Evolutionary conservation across 2,888 invertebrate genomes (phyloP).

Genomic region (Gnatocerus cornutus): DNA sequence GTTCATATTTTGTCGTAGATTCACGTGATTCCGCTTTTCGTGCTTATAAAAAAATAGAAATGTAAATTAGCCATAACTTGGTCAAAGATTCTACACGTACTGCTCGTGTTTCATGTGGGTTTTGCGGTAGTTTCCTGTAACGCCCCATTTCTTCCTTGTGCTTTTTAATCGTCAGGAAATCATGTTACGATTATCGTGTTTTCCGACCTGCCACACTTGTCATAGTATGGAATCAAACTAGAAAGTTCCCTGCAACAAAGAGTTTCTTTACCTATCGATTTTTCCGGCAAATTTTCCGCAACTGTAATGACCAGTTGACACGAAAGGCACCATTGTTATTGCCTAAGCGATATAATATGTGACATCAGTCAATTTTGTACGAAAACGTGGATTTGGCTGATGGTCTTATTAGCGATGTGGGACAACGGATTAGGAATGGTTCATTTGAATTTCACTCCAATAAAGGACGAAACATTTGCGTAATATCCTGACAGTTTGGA

Average conservation of each 20-base stretch:
- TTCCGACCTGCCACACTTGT: not conserved
- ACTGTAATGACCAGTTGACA: not conserved
- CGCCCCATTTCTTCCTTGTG: too few species aligned
- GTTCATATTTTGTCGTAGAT: too few species aligned
- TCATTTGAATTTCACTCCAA: conserved; percentile 35
- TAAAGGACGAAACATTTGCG: conserved; percentile 24
- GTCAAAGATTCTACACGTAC: too few species aligned
- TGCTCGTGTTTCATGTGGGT: too few species aligned
- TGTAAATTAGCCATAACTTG: too few species aligned
- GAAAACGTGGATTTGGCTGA: not conserved
- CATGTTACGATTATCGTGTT: too few species aligned
- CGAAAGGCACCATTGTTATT: not conserved
- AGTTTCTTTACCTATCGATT: conserved; percentile 19
- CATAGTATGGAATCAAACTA: not conserved
- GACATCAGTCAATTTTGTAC: too few species aligned
- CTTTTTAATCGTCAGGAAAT: too few species aligned
- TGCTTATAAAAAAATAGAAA: too few species aligned
- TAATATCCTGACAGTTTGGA: conserved; percentile 19
- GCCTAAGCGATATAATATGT: too few species aligned
- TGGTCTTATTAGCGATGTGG: conserved; percentile 26
- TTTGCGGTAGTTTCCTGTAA: too few species aligned
- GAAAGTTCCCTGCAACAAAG: conserved; percentile 12
- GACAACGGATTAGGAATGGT: conserved; percentile 30
- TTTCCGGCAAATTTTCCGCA: not conserved
- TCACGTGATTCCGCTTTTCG: too few species aligned